Percentiles rank a stretch among this genome's conserved stretches.
Conservation (phyloP, 2,797 vertebrate species). For the Periparus ater region DNA sequence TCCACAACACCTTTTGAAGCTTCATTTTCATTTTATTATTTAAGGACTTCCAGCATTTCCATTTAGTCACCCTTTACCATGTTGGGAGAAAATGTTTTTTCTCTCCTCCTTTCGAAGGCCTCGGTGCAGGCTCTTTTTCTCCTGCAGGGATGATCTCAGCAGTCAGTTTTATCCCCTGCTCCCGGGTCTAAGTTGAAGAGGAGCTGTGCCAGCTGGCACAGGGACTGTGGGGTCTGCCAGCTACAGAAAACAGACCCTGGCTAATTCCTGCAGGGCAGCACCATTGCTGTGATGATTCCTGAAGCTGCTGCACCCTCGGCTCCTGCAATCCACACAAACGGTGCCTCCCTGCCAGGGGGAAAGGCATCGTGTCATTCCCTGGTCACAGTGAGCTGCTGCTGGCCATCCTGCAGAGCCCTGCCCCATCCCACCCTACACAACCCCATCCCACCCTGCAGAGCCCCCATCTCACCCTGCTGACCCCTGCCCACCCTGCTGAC, state of each 20-base stretch:
- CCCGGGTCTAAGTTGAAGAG: background rate
- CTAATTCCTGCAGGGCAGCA: background rate
- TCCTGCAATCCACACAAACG: background rate
- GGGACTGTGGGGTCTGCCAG: background rate
- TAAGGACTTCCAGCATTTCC: background rate
- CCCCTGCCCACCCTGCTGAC: no score
- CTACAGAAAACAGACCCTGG: background rate
- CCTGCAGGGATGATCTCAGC: background rate
- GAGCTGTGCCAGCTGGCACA: background rate
- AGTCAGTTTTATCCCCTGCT: background rate
- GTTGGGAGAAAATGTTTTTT: background rate
- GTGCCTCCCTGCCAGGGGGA: rapidly evolving
- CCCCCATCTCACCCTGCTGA: no score
- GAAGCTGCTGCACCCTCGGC: background rate
- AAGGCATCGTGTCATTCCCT: rapidly evolving
- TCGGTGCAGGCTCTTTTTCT: rapidly evolving
- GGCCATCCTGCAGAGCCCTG: no score
- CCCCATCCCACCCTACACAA: no score
- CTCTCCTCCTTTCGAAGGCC: background rate
- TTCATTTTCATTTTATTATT: background rate
- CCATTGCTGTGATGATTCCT: background rate
- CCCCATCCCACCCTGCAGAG: no score
- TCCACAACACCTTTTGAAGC: background rate
- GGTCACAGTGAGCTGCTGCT: rapidly evolving
- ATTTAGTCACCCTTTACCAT: background rate